Percentiles rank a stretch among this genome's conserved stretches.
These are phyloP conservation scores for Myocastor coypus DNA, from an alignment of 2,113 vertebrate genomes.

Conservation along the genomic window DNA sequence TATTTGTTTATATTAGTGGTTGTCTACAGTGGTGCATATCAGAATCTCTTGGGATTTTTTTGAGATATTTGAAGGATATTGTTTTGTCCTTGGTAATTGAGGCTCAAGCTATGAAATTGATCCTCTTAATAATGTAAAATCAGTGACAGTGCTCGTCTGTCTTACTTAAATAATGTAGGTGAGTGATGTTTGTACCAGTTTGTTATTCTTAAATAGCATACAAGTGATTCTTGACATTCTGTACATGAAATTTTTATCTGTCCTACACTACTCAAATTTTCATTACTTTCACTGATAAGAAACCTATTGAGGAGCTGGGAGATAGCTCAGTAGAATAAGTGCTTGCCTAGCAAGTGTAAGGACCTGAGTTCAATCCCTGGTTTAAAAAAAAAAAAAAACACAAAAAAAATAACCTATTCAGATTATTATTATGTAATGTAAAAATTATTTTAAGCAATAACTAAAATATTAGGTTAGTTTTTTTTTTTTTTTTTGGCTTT, in stretches of 20 bases:
- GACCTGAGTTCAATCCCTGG: too few species aligned
- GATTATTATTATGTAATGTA: not conserved
- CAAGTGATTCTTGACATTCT: not conserved
- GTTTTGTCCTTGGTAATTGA: not conserved
- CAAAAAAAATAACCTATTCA: not conserved
- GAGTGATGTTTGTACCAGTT: not conserved
- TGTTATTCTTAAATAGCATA: not conserved
- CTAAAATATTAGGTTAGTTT: not conserved
- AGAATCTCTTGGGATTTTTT: not conserved
- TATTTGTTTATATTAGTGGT: not conserved
- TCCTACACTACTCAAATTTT: not conserved
- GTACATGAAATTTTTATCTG: not conserved
- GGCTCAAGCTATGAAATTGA: not conserved
- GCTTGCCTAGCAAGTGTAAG: too few species aligned
- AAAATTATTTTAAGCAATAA: conserved; percentile 12
- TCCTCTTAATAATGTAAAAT: conserved; percentile 23
- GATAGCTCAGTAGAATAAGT: too few species aligned
- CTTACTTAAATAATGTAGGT: not conserved
- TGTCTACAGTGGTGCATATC: not conserved
- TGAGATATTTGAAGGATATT: not conserved
- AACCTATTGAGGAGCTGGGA: not conserved
- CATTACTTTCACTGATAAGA: not conserved
- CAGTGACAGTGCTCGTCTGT: not conserved
- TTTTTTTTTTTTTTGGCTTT: too few species aligned
- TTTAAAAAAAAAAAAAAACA: too few species aligned